phyloP scores from a whole-genome alignment of 2,888 invertebrate genomes.

The Idaea straminata region DNA sequence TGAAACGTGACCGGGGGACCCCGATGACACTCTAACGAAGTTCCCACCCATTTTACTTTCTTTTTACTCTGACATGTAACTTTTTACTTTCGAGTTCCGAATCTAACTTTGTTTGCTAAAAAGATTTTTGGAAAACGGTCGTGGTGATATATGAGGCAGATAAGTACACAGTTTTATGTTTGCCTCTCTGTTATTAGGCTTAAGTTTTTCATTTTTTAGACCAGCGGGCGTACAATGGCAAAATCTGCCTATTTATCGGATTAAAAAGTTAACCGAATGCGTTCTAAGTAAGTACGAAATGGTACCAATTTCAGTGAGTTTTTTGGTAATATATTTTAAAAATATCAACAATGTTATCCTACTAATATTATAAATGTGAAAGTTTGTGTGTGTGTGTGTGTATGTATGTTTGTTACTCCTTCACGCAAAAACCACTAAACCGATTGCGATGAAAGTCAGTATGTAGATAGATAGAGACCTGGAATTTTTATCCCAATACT shows the following conservation, averaged over 20 bases:
- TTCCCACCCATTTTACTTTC: conserved; percentile 41
- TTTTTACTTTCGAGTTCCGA: conserved; percentile 20
- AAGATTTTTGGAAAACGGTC: conserved; percentile 15
- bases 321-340: too few relatives aligned
- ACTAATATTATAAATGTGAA: too few relatives aligned
- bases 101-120: conserved; percentile 22
- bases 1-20: conserved; percentile 42
- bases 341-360: too few relatives aligned
- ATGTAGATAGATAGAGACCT: too few relatives aligned
- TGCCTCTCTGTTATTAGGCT: background rate
- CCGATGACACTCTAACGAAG: conserved; percentile 49
- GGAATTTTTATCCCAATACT: too few relatives aligned
- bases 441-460: too few relatives aligned
- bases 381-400: too few relatives aligned
- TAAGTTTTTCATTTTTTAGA: background rate
- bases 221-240: background rate
- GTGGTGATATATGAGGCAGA: background rate
- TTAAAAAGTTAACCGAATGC: background rate
- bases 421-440: too few relatives aligned
- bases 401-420: too few relatives aligned
- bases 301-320: too few relatives aligned
- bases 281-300: too few relatives aligned
- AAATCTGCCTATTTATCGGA: background rate
- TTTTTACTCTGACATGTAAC: conserved; percentile 19
- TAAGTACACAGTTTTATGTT: conserved; percentile 1